Conservation (phyloP, 2,888 invertebrate genomes). For the Cryptops parisi region DNA sequence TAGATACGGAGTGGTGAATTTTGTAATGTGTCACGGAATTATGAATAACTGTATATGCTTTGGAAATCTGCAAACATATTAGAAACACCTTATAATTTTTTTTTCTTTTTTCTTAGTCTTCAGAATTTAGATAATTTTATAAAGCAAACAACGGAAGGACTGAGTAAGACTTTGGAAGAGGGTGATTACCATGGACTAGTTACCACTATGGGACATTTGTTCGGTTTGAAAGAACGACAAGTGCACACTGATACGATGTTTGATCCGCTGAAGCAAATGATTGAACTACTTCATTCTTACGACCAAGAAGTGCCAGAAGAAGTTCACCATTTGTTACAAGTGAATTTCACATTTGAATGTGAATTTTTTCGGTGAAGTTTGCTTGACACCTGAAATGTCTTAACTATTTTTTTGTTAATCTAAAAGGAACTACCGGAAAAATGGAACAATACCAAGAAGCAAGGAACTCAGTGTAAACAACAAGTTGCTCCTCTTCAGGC, state of each 20-base stretch:
- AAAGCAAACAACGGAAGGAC: constrained; percentile 74
- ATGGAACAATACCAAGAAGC: constrained; percentile 88
- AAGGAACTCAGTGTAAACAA: constrained; percentile 78
- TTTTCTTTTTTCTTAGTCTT: constrained; percentile 39
- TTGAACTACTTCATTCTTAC: constrained; percentile 80
- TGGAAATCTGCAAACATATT: no score
- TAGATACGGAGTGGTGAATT: no score
- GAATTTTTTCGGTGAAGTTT: no score
- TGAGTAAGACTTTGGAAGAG: constrained; percentile 60
- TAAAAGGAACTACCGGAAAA: constrained; percentile 86
- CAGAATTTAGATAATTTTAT: constrained; percentile 77
- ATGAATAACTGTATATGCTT: no score
- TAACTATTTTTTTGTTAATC: no score
- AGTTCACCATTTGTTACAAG: constrained; percentile 75
- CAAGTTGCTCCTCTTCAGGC: constrained; percentile 91
- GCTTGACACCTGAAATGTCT: no score
- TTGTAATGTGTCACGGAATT: no score
- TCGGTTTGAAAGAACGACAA: constrained; percentile 83
- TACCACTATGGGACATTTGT: constrained; percentile 81
- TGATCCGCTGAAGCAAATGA: constrained; percentile 80
- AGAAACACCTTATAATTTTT: background rate
- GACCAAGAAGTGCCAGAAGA: constrained; percentile 95
- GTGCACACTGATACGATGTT: constrained; percentile 87
- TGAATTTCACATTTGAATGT: constrained; percentile 29
- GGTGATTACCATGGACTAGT: constrained; percentile 82